Evolutionary conservation across 2,888 invertebrate species (phyloP).

Genomic region (Rosalia funebris): DNA sequence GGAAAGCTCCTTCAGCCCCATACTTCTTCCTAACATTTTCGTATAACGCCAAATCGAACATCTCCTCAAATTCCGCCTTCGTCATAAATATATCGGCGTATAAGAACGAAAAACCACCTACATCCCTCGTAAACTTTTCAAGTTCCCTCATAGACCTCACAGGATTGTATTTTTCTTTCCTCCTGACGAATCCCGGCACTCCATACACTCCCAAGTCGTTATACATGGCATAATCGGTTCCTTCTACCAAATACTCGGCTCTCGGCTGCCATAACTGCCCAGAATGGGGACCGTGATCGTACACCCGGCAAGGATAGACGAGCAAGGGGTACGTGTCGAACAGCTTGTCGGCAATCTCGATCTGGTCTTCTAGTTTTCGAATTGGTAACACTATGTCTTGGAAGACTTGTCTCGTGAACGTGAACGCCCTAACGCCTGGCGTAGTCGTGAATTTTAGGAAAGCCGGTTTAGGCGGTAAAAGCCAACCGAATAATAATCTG

Average conservation of each 20-base stretch:
- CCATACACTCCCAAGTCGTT: slow-evolving; percentile 78
- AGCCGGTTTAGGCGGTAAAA: slow-evolving; percentile 76
- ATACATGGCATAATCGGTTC: slow-evolving; percentile 75
- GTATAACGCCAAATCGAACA: slow-evolving; percentile 76
- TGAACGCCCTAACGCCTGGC: slow-evolving; percentile 73
- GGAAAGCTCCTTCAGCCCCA: slow-evolving; percentile 70
- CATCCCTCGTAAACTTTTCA: slow-evolving; percentile 75
- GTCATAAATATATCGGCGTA: slow-evolving; percentile 79
- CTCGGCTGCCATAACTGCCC: slow-evolving; percentile 71
- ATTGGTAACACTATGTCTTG: slow-evolving; percentile 78
- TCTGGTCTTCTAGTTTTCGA: slow-evolving; percentile 72
- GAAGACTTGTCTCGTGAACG: slow-evolving; percentile 77
- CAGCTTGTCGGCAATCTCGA: slow-evolving; percentile 68
- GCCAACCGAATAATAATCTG: slow-evolving; percentile 72
- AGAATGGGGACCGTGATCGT: slow-evolving; percentile 70
- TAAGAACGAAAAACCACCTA: slow-evolving; percentile 75
- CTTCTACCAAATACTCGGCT: slow-evolving; percentile 70
- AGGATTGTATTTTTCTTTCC: slow-evolving; percentile 70
- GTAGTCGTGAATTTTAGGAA: slow-evolving; percentile 79
- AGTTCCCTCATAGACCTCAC: slow-evolving; percentile 74
- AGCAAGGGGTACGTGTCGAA: slow-evolving; percentile 75
- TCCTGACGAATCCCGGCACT: slow-evolving; percentile 72
- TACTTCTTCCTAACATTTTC: slow-evolving; percentile 71
- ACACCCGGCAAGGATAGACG: slow-evolving; percentile 76
- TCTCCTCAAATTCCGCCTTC: slow-evolving; percentile 71